Conservation (phyloP, 53 echinoderm and acorn worm species). For the Apostichopus leukothele region DNA sequence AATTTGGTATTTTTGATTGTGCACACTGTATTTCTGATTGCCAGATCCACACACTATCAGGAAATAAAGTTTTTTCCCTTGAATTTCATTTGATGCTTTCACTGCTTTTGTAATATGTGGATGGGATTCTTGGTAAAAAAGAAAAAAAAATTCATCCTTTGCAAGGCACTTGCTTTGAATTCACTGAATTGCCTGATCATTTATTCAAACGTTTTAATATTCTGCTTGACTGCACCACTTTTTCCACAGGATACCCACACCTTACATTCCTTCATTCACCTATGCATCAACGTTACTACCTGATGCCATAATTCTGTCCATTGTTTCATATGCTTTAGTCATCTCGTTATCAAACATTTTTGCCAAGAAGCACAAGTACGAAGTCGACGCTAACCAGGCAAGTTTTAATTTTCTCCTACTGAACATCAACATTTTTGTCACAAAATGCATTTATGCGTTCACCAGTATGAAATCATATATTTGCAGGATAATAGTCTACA, state of each 20-base stretch:
- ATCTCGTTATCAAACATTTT: slow-evolving; percentile 78
- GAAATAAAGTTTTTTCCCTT: too few species aligned
- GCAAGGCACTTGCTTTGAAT: too few species aligned
- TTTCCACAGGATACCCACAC: slow-evolving; percentile 58
- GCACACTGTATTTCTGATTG: too few species aligned
- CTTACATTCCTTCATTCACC: slow-evolving; percentile 53
- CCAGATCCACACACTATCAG: too few species aligned
- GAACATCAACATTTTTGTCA: neutral
- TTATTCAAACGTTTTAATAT: neutral
- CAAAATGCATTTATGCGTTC: too few species aligned
- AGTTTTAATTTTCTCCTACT: neutral
- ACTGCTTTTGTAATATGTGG: too few species aligned
- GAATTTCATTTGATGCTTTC: too few species aligned
- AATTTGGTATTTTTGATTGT: too few species aligned
- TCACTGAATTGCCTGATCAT: neutral
- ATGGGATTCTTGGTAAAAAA: too few species aligned
- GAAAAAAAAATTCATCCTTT: too few species aligned
- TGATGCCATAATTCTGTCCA: slow-evolving; percentile 78
- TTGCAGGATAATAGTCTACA: too few species aligned
- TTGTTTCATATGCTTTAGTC: slow-evolving; percentile 76
- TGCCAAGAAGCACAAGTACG: slow-evolving; percentile 79
- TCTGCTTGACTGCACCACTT: neutral
- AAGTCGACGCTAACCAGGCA: slow-evolving; percentile 86
- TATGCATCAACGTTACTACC: slow-evolving; percentile 51
- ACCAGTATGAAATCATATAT: too few species aligned